Conservation (phyloP, 2,113 vertebrate genomes). For the Pterophyllum scalare region DNA sequence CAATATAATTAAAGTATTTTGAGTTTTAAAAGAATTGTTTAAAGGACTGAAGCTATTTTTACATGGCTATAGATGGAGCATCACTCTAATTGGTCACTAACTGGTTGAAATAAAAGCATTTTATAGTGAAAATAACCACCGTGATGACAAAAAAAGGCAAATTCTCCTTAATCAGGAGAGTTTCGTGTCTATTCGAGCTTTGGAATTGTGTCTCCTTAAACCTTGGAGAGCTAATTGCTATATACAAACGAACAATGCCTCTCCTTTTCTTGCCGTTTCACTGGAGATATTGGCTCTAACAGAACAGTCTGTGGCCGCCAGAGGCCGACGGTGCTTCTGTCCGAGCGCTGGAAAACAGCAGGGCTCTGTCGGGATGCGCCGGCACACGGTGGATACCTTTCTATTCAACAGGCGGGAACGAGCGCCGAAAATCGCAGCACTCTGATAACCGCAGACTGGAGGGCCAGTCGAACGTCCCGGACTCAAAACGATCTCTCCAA, state of each 20-base stretch:
- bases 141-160: not conserved
- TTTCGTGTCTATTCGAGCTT: not conserved
- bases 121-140: not conserved
- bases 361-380: constrained; percentile 7
- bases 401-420: constrained; percentile 29
- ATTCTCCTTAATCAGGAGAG: not conserved
- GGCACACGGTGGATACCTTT: constrained; percentile 3
- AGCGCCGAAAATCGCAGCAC: constrained; percentile 29
- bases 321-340: constrained; percentile 10
- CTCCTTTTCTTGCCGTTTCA: not conserved
- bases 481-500: constrained; percentile 59
- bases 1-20: not conserved
- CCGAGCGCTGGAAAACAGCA: constrained; percentile 47
- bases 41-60: not conserved
- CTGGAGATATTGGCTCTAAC: not conserved
- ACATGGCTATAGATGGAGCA: not conserved
- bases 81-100: not conserved
- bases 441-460: constrained; percentile 57
- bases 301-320: not conserved
- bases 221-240: not conserved
- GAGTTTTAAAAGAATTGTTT: not conserved
- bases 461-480: constrained; percentile 39
- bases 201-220: not conserved
- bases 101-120: not conserved
- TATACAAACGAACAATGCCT: not conserved